Percentiles rank a stretch among this genome's conserved stretches.
phyloP scores from a whole-genome alignment of 2,888 invertebrate genomes.

The Dryococelus australis region DNA sequence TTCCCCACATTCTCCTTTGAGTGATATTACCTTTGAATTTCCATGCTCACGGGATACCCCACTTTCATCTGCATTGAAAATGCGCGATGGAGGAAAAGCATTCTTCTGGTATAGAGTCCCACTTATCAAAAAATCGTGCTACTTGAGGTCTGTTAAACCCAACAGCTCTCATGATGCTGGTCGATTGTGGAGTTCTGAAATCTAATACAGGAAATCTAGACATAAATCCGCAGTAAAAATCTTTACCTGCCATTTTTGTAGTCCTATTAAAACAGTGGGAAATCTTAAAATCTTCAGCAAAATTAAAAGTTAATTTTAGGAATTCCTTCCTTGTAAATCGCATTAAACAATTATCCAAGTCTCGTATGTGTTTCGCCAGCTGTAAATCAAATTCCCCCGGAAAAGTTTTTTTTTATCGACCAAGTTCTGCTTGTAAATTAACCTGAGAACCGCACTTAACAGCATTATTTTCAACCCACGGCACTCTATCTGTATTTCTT shows the following conservation, averaged over 20 bases:
- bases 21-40: constrained; percentile 40
- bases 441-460: not conserved
- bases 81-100: no score
- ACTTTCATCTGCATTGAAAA: no score
- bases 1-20: constrained; percentile 46
- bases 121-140: no score
- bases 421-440: no score
- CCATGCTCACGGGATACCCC: constrained; percentile 43
- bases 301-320: constrained; percentile 42
- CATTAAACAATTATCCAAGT: constrained; percentile 36
- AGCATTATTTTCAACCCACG: constrained; percentile 5
- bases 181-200: constrained; percentile 41
- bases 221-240: constrained; percentile 42
- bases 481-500: not conserved
- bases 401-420: constrained; percentile 17
- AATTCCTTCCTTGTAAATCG: constrained; percentile 40
- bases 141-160: no score
- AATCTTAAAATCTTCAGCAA: constrained; percentile 42
- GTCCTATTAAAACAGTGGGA: constrained; percentile 45
- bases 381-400: constrained; percentile 4
- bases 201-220: constrained; percentile 39
- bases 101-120: no score
- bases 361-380: constrained; percentile 29
- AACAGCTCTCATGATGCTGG: no score
- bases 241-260: constrained; percentile 44